Evolutionary conservation across 64 coral and sea anemone species (phyloP), one percentile per base, ranked within the genome.

Genomic region (Montipora foliosa): DNA sequence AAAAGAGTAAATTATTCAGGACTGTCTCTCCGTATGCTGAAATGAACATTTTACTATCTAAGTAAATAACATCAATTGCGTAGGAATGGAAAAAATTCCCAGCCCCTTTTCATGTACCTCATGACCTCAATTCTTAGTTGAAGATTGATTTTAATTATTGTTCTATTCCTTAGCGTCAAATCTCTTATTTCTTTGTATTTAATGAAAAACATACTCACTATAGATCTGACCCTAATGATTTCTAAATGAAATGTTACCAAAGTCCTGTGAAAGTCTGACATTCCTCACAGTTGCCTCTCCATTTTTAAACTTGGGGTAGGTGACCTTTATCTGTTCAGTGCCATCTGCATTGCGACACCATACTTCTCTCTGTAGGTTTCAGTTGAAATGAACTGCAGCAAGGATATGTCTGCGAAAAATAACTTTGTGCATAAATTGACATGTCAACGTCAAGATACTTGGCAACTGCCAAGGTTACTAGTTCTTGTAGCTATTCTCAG

Each of bases 351-450:
- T 1, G 21, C 83, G 60, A 44, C 21, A 44, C 68, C 67, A 0
- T 17, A 49, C 57, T 21, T 87, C 83, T 66, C 60, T 64, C n/a
- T 87, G 51, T 12, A 87, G 44, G 44, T 87, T 87, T 11, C 5
- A 87, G 67, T 87, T 87, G 0, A 87, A 87, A 66, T 87, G 61
- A 24, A 87, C 60, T 29, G 68, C 83, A 87, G 83, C 83, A 17
- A 87, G 44, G 60, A 87, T 68, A 87, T 87, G 83, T 46, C 83
- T 87, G 67, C 24, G 72, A 87, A 84, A 84, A 6, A 6, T 19
- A 70, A 5, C 11, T 57, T 57, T 57, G 6, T 8, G 11, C 53
- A 6, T 57, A 11, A 8, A 57, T 6, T 11, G 53, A 6, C 53
- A 57, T 57, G 6, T 57, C 53, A 37, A 37, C 37, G 53, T 57